These are phyloP conservation scores for Brassicogethes aeneus DNA, from an alignment of 2,888 invertebrate species.

Conservation along the genomic window DNA sequence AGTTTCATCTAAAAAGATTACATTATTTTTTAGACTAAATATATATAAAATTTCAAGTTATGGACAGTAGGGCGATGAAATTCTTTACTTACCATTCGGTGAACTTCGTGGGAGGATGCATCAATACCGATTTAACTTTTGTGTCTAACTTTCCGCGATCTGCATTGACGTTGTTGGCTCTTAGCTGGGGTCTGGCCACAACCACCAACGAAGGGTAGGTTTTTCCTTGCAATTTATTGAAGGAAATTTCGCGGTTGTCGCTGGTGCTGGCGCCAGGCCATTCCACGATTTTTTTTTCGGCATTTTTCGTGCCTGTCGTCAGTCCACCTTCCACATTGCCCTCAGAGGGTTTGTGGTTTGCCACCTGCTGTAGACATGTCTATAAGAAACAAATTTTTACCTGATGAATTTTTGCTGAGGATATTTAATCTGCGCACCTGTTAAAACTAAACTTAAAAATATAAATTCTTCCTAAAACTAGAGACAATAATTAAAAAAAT, in stretches of 20 bases:
- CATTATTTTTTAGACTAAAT: too few species aligned
- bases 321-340: slow-evolving; percentile 65
- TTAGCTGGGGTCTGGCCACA: slow-evolving; percentile 69
- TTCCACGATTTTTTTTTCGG: slow-evolving; percentile 18
- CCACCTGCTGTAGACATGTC: too few species aligned
- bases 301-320: slow-evolving; percentile 46
- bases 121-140: slow-evolving; percentile 73
- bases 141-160: slow-evolving; percentile 61
- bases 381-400: too few species aligned
- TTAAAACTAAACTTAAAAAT: too few species aligned
- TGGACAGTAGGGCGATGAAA: too few species aligned
- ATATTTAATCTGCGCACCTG: too few species aligned
- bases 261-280: slow-evolving; percentile 23
- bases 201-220: slow-evolving; percentile 83
- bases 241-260: slow-evolving; percentile 64
- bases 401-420: too few species aligned
- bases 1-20: too few species aligned
- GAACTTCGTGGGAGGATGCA: slow-evolving; percentile 75
- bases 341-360: slow-evolving; percentile 56
- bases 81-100: slow-evolving; percentile 84
- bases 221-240: slow-evolving; percentile 70
- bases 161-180: slow-evolving; percentile 54
- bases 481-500: too few species aligned
- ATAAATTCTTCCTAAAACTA: too few species aligned
- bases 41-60: too few species aligned